Conservation (phyloP, 2,888 invertebrate species). For the Ariolimax columbianus region DNA sequence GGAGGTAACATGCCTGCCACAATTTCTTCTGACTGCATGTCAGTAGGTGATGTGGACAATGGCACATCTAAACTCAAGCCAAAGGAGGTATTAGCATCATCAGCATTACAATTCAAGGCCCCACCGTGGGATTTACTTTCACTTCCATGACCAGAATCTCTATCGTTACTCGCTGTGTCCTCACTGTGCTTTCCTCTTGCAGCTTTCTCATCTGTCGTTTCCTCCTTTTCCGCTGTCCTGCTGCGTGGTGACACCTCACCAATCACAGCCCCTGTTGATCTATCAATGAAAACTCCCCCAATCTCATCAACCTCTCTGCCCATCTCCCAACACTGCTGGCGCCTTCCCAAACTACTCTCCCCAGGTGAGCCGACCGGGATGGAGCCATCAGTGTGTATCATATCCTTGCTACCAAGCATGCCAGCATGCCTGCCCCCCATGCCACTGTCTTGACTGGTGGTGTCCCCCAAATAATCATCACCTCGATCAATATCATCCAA, state of each 20-base stretch:
- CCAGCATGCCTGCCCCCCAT: constrained; percentile 48
- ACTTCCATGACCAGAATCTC: constrained; percentile 50
- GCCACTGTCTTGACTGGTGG: constrained; percentile 49
- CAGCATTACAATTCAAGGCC: constrained; percentile 7
- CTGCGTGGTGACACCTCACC: constrained; percentile 9
- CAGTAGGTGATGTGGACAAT: background rate
- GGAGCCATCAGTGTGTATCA: constrained; percentile 1
- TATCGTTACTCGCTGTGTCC: constrained; percentile 12
- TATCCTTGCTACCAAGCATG: constrained; percentile 37
- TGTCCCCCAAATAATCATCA: constrained; percentile 31
- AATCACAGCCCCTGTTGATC: constrained; percentile 48
- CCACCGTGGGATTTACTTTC: constrained; percentile 43
- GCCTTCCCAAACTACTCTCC: constrained; percentile 21
- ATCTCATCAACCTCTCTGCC: constrained; percentile 46
- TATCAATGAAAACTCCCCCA: constrained; percentile 42
- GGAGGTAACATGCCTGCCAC: background rate
- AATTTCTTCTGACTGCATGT: background rate
- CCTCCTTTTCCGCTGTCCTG: background rate
- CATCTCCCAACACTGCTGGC: constrained; percentile 30
- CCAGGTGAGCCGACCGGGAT: constrained; percentile 46
- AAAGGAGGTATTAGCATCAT: constrained; percentile 3
- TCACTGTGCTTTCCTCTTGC: background rate
- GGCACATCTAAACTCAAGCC: constrained; percentile 20
- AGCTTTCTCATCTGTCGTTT: background rate
- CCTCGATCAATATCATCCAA: constrained; percentile 45